Evolutionary conservation across 2,113 vertebrate species (phyloP), one percentile per base, ranked within the genome.

Genomic region (Vulpes ferrilata): DNA sequence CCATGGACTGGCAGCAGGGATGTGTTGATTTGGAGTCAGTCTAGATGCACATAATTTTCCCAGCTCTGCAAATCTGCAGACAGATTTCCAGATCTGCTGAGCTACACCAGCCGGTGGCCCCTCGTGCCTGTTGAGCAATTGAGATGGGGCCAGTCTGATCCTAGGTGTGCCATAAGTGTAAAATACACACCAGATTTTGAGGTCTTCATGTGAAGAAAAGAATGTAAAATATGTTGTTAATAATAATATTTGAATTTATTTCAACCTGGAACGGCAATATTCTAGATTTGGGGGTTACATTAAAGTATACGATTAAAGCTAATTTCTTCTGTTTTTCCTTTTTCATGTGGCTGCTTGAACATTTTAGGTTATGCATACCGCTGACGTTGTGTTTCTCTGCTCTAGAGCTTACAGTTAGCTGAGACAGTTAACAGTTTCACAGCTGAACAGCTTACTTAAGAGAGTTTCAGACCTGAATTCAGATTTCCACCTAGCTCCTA

Each of bases 401-500:
- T 81, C 7, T 48, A 25, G 7, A 35, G 30, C 60, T 79, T 15
- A 7, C 12, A 16, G 43, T 89, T 79, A 51, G 10, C 32, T 0
- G 13, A 76, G 43, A 0, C 27, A 43, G 43, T 8, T 51, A 27
- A 48, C 43, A 48, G 43, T 27, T 76, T 25, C 23, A 15, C 1
- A 4, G n/a, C 22, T 7, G 13, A 69, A 62, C 25, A 48, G 15
- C 38, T 71, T 62, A 27, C 20, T 57, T 62, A n/a, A 59, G 32
- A 84, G 43, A 71, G 43, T 78, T 92, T 73, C 71, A 71, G 48
- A 38, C 43, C 85, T 90, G 80, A 80, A 60, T 74, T 85, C 73
- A 60, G 48, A 53, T 51, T 62, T 23, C 71, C 7, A 20, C 3
- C 65, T n/a, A 51, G 25, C 35, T 30, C n/a, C 71, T 64, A 65